Percentiles rank a stretch among this genome's conserved stretches.
phyloP scores from a whole-genome alignment of 2,888 invertebrate genomes.

The Lutraria lutraria region DNA sequence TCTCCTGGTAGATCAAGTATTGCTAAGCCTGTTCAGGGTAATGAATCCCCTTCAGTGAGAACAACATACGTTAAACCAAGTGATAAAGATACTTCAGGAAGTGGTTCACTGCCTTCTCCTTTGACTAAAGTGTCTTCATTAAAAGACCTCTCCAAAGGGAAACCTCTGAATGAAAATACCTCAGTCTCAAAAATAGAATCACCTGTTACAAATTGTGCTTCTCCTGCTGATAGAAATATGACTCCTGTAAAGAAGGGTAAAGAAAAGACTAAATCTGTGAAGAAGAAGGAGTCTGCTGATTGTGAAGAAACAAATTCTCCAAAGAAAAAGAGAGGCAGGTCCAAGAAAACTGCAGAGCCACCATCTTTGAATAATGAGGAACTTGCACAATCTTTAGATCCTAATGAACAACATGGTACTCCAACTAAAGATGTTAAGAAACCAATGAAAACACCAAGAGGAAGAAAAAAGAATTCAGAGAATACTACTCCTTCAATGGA shows the following conservation, averaged over 20 bases:
- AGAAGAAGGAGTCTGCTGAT: background rate
- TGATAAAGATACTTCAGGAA: background rate
- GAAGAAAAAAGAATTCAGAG: constrained; percentile 41
- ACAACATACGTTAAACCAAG: constrained; percentile 14
- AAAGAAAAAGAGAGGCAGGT: constrained; percentile 42
- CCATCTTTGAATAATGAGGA: constrained; percentile 18
- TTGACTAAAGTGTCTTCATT: background rate
- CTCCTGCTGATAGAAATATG: background rate
- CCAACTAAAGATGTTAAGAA: constrained; percentile 34
- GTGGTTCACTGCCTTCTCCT: background rate
- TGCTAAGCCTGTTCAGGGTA: background rate
- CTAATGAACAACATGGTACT: constrained; percentile 22
- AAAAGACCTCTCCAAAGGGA: background rate
- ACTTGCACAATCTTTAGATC: background rate
- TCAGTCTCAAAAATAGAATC: background rate
- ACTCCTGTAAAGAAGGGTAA: background rate
- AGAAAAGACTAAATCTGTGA: background rate
- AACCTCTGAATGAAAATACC: background rate
- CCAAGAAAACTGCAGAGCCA: constrained; percentile 17
- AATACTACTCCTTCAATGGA: background rate
- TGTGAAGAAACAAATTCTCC: constrained; percentile 25
- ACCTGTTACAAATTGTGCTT: background rate
- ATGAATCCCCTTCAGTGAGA: background rate
- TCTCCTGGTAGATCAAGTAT: constrained; percentile 37
- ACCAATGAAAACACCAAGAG: constrained; percentile 7